Base-by-base conservation (phyloP, 2,888 invertebrate genomes). In the Villa cingulata region DNA sequence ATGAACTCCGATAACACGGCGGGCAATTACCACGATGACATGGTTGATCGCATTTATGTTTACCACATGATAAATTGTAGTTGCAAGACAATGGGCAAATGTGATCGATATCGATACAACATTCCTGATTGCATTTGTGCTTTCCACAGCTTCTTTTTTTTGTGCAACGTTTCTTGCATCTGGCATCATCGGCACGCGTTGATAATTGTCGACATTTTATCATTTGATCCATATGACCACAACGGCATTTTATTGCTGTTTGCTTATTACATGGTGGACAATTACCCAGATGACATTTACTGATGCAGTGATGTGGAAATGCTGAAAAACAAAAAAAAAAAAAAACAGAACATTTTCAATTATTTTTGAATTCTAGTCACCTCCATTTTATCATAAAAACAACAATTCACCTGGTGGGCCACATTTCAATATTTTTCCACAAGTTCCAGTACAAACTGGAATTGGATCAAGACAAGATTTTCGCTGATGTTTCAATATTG, bases 131-230 rank as follows among this genome's bases (percentile, higher is more conserved):
- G 71, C 97, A 97, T 58, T 88, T 89, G 69, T 94, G 92, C 20
- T 86, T 86, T 0, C 86, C 86, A 63, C 90, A 90, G 14, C 80
- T 80, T 48, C 87, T 74, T 64, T 86, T 84, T 74, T 91, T 92
- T 46, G 82, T 85, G 64, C 97, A 97, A 57, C 86, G 84, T 60
- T 85, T 88, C 62, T 90, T 85, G 66, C 97, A 97, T 27, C 82
- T 72, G 2, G 85, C 81, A 59, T 84, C 85, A 59, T 82, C 81
- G 41, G 78, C 75, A 60, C 80, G 77, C 1, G 80, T 75, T 0
- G 77, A 78, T 12, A 89, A 66, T 45, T 86, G 79, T 0, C 72
- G 71, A 62, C 92, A 92, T 3, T 80, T 77, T 45, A 91, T 76
- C 62, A 88, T 83, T 58, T 84, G 83, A 56, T 83, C 84, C 69